Conservation (phyloP, 2,888 invertebrate genomes). For the Prosopocoilus inquinatus region DNA sequence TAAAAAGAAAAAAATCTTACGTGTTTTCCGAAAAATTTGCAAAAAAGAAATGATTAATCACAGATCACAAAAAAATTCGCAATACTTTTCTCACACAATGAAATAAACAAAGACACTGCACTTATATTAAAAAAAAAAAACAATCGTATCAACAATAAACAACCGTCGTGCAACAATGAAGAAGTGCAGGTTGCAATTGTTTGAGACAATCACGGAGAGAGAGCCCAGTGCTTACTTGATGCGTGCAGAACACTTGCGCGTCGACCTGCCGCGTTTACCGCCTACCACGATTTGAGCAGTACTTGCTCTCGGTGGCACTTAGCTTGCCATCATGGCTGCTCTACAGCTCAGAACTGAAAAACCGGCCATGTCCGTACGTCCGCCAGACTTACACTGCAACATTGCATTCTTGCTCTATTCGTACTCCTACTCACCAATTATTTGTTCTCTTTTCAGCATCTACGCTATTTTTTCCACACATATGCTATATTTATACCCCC, state of each 20-base stretch:
- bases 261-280: slow-evolving; percentile 49
- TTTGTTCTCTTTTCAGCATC: slow-evolving; percentile 6
- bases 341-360: slow-evolving; percentile 21
- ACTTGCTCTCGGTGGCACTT: slow-evolving; percentile 40
- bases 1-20: too few relatives aligned
- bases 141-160: slow-evolving; percentile 27
- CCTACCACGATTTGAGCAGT: slow-evolving; percentile 49
- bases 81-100: background rate
- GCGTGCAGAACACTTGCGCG: slow-evolving; percentile 48
- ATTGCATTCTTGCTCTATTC: slow-evolving; percentile 31
- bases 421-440: slow-evolving; percentile 9
- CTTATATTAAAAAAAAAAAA: slow-evolving; percentile 11
- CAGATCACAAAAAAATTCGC: too few relatives aligned
- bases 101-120: slow-evolving; percentile 27
- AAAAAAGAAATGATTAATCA: too few relatives aligned
- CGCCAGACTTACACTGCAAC: slow-evolving; percentile 41
- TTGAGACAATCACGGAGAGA: slow-evolving; percentile 41
- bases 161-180: slow-evolving; percentile 31
- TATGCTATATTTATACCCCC: slow-evolving; percentile 9
- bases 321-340: slow-evolving; percentile 46
- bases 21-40: too few relatives aligned
- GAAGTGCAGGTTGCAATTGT: slow-evolving; percentile 45
- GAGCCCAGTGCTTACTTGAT: slow-evolving; percentile 36
- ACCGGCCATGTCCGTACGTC: slow-evolving; percentile 27
- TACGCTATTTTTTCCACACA: slow-evolving; percentile 7